Conservation (phyloP, 2,888 invertebrate species). For the Phortica okadai region DNA sequence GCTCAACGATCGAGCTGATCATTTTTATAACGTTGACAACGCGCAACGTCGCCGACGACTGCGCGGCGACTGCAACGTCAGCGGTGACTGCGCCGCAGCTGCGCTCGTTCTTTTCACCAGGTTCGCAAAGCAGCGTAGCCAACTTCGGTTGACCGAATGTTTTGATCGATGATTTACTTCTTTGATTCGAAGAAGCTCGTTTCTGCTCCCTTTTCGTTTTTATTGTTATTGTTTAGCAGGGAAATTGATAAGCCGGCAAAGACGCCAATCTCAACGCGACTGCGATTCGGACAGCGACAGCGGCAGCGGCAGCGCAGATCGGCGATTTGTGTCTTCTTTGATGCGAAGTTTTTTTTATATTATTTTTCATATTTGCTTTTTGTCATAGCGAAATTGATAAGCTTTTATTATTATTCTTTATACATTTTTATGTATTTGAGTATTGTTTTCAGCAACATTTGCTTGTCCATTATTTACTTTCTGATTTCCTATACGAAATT, state of each 20-base stretch:
- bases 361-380: neutral
- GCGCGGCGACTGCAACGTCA: conserved; percentile 21
- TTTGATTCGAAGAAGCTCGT: too few species aligned
- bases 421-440: neutral
- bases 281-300: neutral
- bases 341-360: neutral
- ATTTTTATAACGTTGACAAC: conserved; percentile 25
- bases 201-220: too few species aligned
- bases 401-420: conserved; percentile 8
- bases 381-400: conserved; percentile 14
- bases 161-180: too few species aligned
- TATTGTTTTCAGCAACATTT: neutral
- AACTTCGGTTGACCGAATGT: neutral
- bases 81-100: neutral
- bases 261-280: neutral
- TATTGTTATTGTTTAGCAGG: too few species aligned
- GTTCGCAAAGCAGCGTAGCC: neutral
- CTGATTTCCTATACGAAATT: neutral
- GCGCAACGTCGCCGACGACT: conserved; percentile 29
- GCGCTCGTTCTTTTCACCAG: neutral
- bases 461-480: neutral
- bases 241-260: neutral
- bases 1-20: neutral
- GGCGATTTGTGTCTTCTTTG: neutral
- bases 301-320: conserved; percentile 32